Base-by-base conservation (phyloP, 2,113 vertebrate genomes). In the Accipiter virgatus region DNA sequence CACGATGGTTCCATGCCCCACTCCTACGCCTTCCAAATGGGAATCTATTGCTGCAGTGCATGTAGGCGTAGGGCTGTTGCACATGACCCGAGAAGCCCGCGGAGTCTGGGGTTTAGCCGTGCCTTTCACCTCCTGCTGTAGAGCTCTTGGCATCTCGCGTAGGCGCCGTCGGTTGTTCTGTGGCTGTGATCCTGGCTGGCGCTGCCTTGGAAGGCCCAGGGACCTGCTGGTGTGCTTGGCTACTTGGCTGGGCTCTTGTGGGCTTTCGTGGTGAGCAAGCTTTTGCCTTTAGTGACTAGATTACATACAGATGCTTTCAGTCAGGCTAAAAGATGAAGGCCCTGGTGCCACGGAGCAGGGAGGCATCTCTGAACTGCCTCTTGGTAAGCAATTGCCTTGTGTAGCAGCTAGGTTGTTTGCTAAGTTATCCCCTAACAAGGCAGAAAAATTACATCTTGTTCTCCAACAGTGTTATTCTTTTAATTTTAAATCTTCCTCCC, bases 41-140 rank as follows among this genome's bases (percentile, higher is more conserved):
- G 34, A 66, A 8, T 48, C 5, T 6, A 5, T 27, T 18, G n/a
- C n/a, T 48, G 50, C 50, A 23, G 50, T 27, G 22, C 2, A 2
- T 18, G 18, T 7, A 47, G 70, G 13, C 2, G 6, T 3, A 23
- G 71, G 52, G 23, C 29, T 58, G 71, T 16, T 5, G 4, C 26
- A 3, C 0, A 4, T 48, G 40, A 16, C 15, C 38, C 0, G 14
- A 63, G 70, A 17, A 38, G 82, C 47, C 48, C 34, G 1, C 16
- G 4, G 77, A 17, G 22, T 2, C 11, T 19, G 58, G 38, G 26
- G 16, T 55, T 47, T 27, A 47, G 16, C 50, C 2, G 1, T 55
- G 50, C 27, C n/a, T 40, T 47, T 55, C 23, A 5, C 16, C 29
- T 38, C 32, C 40, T 32, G 40, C 7, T 3, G 2, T 45, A 12